A percentile compares a stretch with the other conserved stretches of the same genome.
Conservation (phyloP, 2,888 invertebrate species). For the Drosophila crucigera region DNA sequence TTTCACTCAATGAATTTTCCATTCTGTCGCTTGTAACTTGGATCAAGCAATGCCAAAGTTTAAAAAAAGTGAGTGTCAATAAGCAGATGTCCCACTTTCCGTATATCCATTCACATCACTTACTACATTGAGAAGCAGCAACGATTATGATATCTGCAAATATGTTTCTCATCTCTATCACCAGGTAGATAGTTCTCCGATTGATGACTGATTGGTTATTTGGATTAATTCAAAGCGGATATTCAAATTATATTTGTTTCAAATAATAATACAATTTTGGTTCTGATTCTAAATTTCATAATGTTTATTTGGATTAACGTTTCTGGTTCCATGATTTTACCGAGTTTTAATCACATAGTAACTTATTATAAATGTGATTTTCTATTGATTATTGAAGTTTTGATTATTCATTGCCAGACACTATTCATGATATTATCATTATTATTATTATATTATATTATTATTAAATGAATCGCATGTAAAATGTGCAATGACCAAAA, state of each 20-base stretch:
- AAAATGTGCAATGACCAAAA: constrained; percentile 15
- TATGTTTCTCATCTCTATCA: too few species aligned
- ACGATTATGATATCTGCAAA: background rate
- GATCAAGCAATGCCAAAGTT: constrained; percentile 8
- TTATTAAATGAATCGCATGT: background rate
- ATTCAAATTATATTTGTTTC: background rate
- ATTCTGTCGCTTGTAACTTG: constrained; percentile 26
- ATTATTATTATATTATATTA: too few species aligned
- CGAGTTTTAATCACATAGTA: background rate
- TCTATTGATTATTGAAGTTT: background rate
- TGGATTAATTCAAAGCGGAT: background rate
- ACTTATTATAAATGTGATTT: background rate
- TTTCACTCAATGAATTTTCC: constrained; percentile 26
- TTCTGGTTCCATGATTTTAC: background rate
- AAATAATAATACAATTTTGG: background rate
- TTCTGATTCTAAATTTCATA: background rate
- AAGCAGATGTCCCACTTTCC: background rate
- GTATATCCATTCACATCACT: background rate
- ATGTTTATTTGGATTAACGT: background rate
- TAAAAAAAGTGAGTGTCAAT: background rate
- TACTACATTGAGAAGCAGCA: background rate
- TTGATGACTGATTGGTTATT: background rate
- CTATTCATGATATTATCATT: background rate
- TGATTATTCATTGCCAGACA: constrained; percentile 1
- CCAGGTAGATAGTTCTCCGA: background rate